Conservation (phyloP, 2,113 vertebrate species). For the Gadus chalcogrammus region DNA sequence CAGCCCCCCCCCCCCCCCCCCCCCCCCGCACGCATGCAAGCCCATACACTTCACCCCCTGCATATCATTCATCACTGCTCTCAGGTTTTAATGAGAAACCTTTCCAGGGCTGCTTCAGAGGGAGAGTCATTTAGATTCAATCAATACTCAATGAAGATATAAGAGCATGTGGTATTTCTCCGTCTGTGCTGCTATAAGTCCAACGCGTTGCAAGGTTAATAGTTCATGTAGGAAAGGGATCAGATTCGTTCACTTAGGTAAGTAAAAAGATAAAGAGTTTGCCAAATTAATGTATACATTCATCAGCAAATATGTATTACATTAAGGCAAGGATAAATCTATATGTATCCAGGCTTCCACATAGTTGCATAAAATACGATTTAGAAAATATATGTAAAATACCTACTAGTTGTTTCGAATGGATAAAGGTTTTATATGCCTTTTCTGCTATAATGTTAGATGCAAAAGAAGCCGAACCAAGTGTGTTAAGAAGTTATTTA, state of each 20-base stretch:
- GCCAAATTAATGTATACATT: too few species aligned
- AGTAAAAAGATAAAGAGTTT: background rate
- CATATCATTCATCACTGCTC: slow-evolving; percentile 56
- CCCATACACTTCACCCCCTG: slow-evolving; percentile 18
- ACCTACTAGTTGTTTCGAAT: too few species aligned
- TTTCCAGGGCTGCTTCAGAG: slow-evolving; percentile 43
- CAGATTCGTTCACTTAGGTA: slow-evolving; percentile 13
- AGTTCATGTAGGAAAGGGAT: slow-evolving; percentile 18
- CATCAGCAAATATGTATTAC: too few species aligned
- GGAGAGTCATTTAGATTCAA: slow-evolving; percentile 61
- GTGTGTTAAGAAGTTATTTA: too few species aligned
- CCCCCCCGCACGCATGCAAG: background rate
- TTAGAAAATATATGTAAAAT: too few species aligned
- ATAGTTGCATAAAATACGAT: too few species aligned
- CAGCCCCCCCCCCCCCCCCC: background rate
- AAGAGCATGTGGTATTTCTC: slow-evolving; percentile 30
- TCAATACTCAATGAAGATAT: slow-evolving; percentile 57
- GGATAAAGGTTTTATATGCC: too few species aligned
- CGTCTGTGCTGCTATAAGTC: slow-evolving; percentile 1
- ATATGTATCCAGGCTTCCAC: slow-evolving; percentile 1
- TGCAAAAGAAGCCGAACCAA: too few species aligned
- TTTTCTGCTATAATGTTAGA: too few species aligned
- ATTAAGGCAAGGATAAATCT: background rate
- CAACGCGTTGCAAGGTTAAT: slow-evolving; percentile 13
- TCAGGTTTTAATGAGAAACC: slow-evolving; percentile 61